These are phyloP conservation scores for Rambutsinella grinnellia DNA, from an alignment of 2,888 invertebrate genomes.

Conservation along the genomic window DNA sequence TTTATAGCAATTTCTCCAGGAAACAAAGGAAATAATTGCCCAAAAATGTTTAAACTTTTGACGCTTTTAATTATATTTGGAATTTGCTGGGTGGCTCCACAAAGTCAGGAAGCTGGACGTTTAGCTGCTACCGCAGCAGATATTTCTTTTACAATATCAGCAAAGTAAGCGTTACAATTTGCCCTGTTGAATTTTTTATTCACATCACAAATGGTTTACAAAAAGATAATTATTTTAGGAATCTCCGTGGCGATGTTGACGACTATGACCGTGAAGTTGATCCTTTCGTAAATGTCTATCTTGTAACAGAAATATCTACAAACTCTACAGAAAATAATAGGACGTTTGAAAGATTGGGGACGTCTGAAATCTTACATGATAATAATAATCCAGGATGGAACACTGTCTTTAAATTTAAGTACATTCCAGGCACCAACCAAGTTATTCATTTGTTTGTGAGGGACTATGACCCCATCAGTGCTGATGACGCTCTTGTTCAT, in stretches of 20 bases:
- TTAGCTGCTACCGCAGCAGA: too few species aligned
- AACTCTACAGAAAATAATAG: background rate
- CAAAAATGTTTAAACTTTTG: too few species aligned
- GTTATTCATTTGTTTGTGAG: constrained; percentile 55
- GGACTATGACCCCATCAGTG: constrained; percentile 59
- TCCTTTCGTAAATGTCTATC: constrained; percentile 56
- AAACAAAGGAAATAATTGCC: too few species aligned
- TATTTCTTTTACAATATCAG: too few species aligned
- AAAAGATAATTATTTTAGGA: too few species aligned
- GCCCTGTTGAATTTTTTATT: too few species aligned
- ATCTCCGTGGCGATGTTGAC: constrained; percentile 37
- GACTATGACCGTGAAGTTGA: constrained; percentile 47
- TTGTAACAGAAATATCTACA: constrained; percentile 33
- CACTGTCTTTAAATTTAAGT: constrained; percentile 55
- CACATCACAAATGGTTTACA: background rate
- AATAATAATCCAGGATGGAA: constrained; percentile 51
- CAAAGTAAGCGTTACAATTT: background rate
- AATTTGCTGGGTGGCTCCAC: too few species aligned
- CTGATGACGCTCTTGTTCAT: constrained; percentile 53
- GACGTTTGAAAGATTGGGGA: constrained; percentile 30
- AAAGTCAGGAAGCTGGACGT: too few species aligned
- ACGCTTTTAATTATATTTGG: too few species aligned
- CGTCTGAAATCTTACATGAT: constrained; percentile 47
- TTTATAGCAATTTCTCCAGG: too few species aligned
- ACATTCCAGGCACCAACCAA: constrained; percentile 45